Evolutionary conservation across 2,888 invertebrate genomes (phyloP), one percentile per base, ranked within the genome.

Genomic region (Lasioglossum villosulum): DNA sequence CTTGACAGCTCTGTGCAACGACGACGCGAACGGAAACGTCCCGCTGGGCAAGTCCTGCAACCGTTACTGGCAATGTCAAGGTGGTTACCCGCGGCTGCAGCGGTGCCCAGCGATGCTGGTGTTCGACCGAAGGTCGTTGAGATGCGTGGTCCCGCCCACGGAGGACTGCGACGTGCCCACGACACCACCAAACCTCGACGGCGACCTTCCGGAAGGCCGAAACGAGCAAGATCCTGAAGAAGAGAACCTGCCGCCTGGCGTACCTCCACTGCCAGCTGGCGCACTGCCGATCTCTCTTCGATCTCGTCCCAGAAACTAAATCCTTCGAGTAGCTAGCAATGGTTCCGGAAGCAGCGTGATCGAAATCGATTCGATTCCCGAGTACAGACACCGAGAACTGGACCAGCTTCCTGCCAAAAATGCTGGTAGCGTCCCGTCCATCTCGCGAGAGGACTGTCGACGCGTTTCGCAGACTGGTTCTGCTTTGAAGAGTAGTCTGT

Each of bases 21-120:
- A 98, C 72, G 98, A 98, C 93, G 96, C 98, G 78, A 98, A 98
- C 95, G 98, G 98, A 86, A 98, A 98, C 95, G 98, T 98, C 19
- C 97, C 98, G 0, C 96, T 98, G 19, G 98, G 98, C 91, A 98
- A 98, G 95, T 98, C 98, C 77, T 98, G 98, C 96, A 98, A 98
- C 96, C 96, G 98, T 23, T 98, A 98, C 96, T 98, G 98, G 98
- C 98, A 98, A 94, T 98, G 98, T 94, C 98, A 98, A 94, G 98
- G 98, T 8, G 98, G 98, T 0, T 98, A 98, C 95, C 98, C 98
- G 10, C 97, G 98, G 82, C 97, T 98, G 10, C 98, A 98, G 94
- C 96, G 98, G 75, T 98, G 98, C 94, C 98, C 98, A 0, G 98
- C 98, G 59, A 98, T 98, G 97, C 95, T 98, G 93, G 98, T 98